Evolutionary conservation across 1,140 invertebrate species (phyloP), one percentile per base, ranked within the genome.

Genomic region (Drosophila setifemur): DNA sequence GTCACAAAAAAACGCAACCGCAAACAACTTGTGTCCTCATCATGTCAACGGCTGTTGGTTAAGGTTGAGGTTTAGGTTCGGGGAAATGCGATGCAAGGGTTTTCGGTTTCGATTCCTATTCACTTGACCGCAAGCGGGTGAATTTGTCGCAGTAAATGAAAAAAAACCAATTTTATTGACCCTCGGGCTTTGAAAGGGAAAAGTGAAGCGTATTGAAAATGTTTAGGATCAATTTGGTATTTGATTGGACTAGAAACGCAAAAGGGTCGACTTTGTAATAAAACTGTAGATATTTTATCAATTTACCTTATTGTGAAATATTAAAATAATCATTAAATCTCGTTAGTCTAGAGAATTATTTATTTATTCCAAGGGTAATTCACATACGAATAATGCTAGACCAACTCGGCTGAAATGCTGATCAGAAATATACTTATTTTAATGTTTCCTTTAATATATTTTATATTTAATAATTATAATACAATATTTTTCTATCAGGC

Each of bases 201-300:
- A 73, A 73, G 37, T 44, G 76, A 66, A 60, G 70, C 61, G 60
- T 72, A 79, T 85, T 85, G 70, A 71, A 74, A 70, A 55, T 60
- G 69, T 82, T 82, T 72, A 60, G 61, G 67, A 76, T 74, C 37
- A 67, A 85, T 81, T 75, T 73, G 69, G 37, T 73, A 83, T 78
- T 74, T 68, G 37, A 85, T 85, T 86, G 61, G 47, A 37, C 9
- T 16, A 21, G 58, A 50, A 55, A 29, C 29, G 35, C 1, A 37
- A 54, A 55, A 72, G 52, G 26, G 50, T 2, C 0, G 35, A 18
- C 7, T 25, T 2, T 8, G 25, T 9, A 12, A 55, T n/a, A n/a
- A n/a, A n/a, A n/a, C n/a, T n/a, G n/a, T n/a, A n/a, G n/a, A n/a
- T 11, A 7, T 0, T 14, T 3, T 8, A 8, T 11, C 1, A 28